Evolutionary conservation across 2,113 vertebrate species (phyloP), one percentile per base, ranked within the genome.

Genomic region (Hyaena hyaena): DNA sequence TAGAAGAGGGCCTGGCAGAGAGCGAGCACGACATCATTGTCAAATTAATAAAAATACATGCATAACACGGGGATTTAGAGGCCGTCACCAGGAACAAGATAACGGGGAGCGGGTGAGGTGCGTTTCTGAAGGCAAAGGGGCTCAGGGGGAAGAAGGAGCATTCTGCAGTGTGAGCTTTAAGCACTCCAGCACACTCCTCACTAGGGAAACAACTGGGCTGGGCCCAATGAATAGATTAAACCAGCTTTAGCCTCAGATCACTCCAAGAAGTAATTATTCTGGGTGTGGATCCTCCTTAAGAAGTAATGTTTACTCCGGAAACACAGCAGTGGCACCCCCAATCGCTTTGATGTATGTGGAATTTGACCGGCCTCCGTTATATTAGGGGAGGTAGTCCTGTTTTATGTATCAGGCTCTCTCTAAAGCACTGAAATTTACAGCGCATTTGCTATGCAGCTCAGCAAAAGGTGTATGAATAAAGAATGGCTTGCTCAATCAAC

Each of bases 271-370:
- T 93, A 97, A 97, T 97, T 82, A 86, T 69, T 76, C 66, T 53
- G 68, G 93, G 96, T 96, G 84, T 87, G 63, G 95, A 96, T 82
- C 79, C 71, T 79, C 98, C 91, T 94, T 89, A 96, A 97, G 50
- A 98, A 97, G 94, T 81, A 92, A 96, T 16, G 85, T 97, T 98
- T 97, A 89, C 93, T 97, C 97, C 92, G 31, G 82, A 86, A 97
- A 96, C 84, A 97, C 35, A 97, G 96, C 77, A 80, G 95, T 53
- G 63, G 84, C 77, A 97, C 89, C 91, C 76, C 95, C 96, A 96
- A 89, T 48, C 86, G 15, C 95, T 98, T 88, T 71, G 53, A 92
- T 96, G 89, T 96, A 91, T 98, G 96, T 97, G 96, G 97, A 93
- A 97, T 97, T 65, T 69, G 66, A 94, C 69, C 66, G 43, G 50